A percentile compares a stretch with the other conserved stretches of the same genome.
Evolutionary conservation across 2,888 invertebrate species (phyloP).

Genomic region (Luffia ferchaultella): DNA sequence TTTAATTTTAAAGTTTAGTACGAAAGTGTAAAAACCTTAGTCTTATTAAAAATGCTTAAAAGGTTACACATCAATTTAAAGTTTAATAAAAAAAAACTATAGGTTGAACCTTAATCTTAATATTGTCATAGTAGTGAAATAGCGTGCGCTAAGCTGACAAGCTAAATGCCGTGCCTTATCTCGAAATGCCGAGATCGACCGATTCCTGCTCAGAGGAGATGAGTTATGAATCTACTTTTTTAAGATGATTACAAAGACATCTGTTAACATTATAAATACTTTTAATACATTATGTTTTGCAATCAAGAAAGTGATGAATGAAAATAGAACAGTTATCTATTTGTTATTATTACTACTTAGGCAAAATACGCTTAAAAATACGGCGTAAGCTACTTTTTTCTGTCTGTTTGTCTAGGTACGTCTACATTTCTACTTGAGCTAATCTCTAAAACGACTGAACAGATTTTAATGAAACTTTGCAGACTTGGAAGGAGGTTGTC

Average conservation of each 20-base stretch:
- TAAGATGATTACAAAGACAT: neutral
- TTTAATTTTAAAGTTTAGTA: no score
- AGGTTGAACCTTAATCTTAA: no score
- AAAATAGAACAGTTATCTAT: neutral
- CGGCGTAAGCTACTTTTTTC: neutral
- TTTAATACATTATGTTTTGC: neutral
- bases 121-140: no score
- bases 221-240: neutral
- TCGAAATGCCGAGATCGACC: neutral
- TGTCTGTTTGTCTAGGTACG: no score
- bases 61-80: no score
- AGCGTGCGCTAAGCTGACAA: neutral
- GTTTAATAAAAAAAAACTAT: no score
- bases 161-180: neutral
- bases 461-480: no score
- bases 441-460: no score
- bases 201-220: neutral
- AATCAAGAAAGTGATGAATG: neutral
- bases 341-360: neutral
- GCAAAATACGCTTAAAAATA: neutral
- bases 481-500: no score
- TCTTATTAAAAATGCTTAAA: no score
- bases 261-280: neutral
- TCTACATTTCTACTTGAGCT: no score
- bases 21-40: no score